phyloP scores from a whole-genome alignment of 2,113 vertebrate species.

The Pipra filicauda region DNA sequence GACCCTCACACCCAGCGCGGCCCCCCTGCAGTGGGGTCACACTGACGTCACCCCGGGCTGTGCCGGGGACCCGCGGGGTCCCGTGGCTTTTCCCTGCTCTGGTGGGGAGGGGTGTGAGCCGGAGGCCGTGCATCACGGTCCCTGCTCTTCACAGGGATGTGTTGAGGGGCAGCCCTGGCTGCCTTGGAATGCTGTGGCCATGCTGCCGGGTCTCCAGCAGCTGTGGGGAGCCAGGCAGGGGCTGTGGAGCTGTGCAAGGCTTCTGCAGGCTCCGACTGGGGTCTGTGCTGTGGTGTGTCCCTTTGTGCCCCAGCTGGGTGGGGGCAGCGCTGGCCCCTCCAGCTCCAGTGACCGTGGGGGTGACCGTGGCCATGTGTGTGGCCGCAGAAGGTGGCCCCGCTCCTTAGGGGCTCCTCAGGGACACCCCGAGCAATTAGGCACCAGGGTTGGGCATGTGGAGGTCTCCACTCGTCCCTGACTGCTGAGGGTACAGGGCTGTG shows the following conservation, averaged over 20 bases:
- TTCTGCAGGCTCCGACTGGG: background rate
- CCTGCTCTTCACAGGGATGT: background rate
- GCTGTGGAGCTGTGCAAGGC: background rate
- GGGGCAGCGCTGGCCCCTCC: background rate
- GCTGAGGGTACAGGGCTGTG: background rate
- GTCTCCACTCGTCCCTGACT: background rate
- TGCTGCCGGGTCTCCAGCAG: fast-evolving
- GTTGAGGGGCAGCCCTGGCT: conserved; percentile 70
- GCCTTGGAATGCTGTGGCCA: fast-evolving
- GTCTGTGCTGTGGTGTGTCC: background rate
- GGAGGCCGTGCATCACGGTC: background rate
- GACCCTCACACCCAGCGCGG: background rate
- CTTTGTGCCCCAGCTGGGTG: background rate
- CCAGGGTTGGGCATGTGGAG: background rate
- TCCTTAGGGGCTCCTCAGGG: background rate
- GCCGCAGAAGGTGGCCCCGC: background rate
- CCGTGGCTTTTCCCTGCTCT: background rate
- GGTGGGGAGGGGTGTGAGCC: background rate
- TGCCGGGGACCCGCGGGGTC: background rate
- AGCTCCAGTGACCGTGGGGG: fast-evolving
- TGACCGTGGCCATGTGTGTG: fast-evolving
- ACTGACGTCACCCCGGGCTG: background rate
- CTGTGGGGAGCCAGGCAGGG: fast-evolving
- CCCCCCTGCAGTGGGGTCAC: background rate
- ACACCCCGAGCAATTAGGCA: background rate